phyloP scores from a whole-genome alignment of 2,888 invertebrate genomes.

The Amiota minor region DNA sequence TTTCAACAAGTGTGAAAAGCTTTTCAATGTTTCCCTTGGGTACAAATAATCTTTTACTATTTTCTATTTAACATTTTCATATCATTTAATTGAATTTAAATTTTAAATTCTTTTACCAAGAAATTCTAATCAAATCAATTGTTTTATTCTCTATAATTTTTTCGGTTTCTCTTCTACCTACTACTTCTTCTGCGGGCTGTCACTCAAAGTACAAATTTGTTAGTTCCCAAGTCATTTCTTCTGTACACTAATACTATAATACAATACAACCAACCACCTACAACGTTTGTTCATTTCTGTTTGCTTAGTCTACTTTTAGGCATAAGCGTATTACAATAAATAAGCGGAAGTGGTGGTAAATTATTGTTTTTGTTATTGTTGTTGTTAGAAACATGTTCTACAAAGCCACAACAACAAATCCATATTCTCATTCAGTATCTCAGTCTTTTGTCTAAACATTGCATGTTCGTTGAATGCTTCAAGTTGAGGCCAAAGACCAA shows the following conservation, averaged over 20 bases:
- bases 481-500: not conserved
- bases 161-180: too few relatives aligned
- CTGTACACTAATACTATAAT: too few relatives aligned
- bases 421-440: not conserved
- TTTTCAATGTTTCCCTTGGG: too few relatives aligned
- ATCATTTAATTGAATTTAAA: too few relatives aligned
- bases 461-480: not conserved
- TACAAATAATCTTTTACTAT: too few relatives aligned
- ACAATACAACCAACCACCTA: not conserved
- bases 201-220: not conserved
- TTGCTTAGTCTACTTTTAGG: slow-evolving; percentile 45
- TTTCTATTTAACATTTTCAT: too few relatives aligned
- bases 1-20: slow-evolving; percentile 36
- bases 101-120: too few relatives aligned
- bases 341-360: slow-evolving; percentile 56
- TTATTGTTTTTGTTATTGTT: not conserved
- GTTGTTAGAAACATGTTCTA: slow-evolving; percentile 9
- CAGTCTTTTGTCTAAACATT: slow-evolving; percentile 55
- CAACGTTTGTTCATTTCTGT: not conserved
- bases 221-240: too few relatives aligned
- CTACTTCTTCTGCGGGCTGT: not conserved
- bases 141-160: too few relatives aligned
- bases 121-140: too few relatives aligned
- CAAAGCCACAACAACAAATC: not conserved
- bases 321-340: slow-evolving; percentile 53